These are phyloP conservation scores for Cheilosia vulpina DNA, from an alignment of 2,888 invertebrate genomes.

Conservation along the genomic window DNA sequence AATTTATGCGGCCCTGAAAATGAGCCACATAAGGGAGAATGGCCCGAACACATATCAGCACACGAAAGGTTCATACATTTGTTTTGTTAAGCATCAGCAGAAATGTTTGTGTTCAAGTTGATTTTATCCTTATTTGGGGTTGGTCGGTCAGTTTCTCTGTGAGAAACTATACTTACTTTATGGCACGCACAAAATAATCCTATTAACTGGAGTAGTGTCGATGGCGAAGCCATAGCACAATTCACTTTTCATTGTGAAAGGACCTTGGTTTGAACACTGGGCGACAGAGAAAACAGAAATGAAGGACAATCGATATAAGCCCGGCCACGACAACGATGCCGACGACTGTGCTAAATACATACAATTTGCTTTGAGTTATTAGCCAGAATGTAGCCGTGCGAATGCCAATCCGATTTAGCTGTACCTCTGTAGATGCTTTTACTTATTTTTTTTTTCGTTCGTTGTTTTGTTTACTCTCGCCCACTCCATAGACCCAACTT, in stretches of 20 bases:
- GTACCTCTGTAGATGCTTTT: conserved; percentile 31
- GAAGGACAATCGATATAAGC: conserved; percentile 41
- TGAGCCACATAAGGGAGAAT: conserved; percentile 25
- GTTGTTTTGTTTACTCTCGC: conserved; percentile 9
- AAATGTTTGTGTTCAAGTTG: conserved; percentile 1
- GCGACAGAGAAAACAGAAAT: neutral
- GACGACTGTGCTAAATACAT: conserved; percentile 43
- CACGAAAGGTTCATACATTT: neutral
- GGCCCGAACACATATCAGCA: neutral
- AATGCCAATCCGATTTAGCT: conserved; percentile 53
- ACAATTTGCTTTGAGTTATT: conserved; percentile 53
- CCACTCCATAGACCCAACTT: conserved; percentile 1
- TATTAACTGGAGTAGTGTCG: conserved; percentile 34
- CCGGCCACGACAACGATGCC: neutral
- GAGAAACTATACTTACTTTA: conserved; percentile 3
- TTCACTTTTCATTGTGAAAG: neutral
- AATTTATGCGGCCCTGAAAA: conserved; percentile 43
- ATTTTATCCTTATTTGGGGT: neutral
- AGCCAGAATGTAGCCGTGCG: conserved; percentile 37
- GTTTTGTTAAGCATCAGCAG: conserved; percentile 42
- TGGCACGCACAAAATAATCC: conserved; percentile 39
- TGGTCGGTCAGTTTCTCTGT: neutral
- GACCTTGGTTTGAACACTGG: conserved; percentile 15
- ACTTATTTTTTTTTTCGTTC: neutral
- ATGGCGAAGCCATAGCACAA: conserved; percentile 11